These are phyloP conservation scores for Nerophis ophidion DNA, from an alignment of 2,113 vertebrate genomes.

Conservation along the genomic window DNA sequence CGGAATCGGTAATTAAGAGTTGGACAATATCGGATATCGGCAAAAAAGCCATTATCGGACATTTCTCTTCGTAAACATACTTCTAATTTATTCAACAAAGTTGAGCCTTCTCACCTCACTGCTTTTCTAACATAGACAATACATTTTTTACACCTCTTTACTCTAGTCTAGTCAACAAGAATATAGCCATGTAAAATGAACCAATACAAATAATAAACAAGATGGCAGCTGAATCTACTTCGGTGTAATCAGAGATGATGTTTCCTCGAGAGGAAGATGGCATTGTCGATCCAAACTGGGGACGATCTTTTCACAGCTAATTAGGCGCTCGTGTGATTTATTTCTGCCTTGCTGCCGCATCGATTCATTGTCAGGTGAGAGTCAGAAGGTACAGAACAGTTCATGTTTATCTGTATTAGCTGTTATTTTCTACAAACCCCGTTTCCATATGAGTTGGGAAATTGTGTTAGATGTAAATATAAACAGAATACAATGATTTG, in stretches of 20 bases:
- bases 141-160: not conserved
- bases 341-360: not conserved
- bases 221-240: not conserved
- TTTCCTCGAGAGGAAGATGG: slow-evolving; percentile 1
- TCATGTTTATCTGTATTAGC: too few relatives aligned
- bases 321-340: not conserved
- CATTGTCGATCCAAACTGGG: not conserved
- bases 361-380: not conserved
- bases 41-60: too few relatives aligned
- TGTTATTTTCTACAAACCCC: too few relatives aligned
- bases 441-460: too few relatives aligned
- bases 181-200: not conserved
- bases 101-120: not conserved
- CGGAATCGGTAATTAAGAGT: too few relatives aligned
- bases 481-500: too few relatives aligned
- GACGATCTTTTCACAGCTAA: slow-evolving; percentile 4
- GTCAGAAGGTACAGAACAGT: slow-evolving; percentile 1
- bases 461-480: too few relatives aligned
- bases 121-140: not conserved
- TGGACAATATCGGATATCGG: too few relatives aligned
- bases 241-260: not conserved
- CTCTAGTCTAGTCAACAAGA: not conserved
- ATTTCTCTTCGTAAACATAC: too few relatives aligned
- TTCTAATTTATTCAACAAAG: too few relatives aligned
- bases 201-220: not conserved